Evolutionary conservation across 1,140 invertebrate genomes (phyloP).

Genomic region (Tetramorium simillimum): DNA sequence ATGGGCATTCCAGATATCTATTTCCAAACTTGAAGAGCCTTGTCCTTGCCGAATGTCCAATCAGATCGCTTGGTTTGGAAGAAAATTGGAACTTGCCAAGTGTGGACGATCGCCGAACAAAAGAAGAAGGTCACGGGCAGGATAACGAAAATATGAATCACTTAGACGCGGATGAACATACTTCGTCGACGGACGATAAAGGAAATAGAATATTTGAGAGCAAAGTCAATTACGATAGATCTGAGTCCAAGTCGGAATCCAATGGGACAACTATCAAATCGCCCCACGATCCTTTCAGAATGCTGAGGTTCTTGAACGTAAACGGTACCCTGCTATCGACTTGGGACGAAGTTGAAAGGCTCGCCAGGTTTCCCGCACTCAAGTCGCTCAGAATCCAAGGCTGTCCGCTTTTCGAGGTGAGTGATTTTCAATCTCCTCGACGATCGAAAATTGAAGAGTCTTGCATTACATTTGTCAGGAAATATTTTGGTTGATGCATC

Average conservation of each 20-base stretch:
- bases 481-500: not conserved
- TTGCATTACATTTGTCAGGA: not conserved
- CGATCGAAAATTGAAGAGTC: not conserved
- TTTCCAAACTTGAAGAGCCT: constrained; percentile 95
- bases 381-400: constrained; percentile 93
- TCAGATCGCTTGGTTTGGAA: constrained; percentile 87
- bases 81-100: constrained; percentile 77
- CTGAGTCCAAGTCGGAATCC: constrained; percentile 85
- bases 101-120: constrained; percentile 79
- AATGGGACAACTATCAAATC: constrained; percentile 78
- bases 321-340: constrained; percentile 92
- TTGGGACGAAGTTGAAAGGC: constrained; percentile 95
- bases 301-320: constrained; percentile 92
- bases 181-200: constrained; percentile 56
- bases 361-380: constrained; percentile 93
- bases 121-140: constrained; percentile 58
- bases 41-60: constrained; percentile 94
- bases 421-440: not conserved
- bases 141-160: constrained; percentile 79
- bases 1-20: not conserved
- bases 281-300: constrained; percentile 88
- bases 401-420: constrained; percentile 84
- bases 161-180: constrained; percentile 67
- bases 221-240: constrained; percentile 81
- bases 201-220: constrained; percentile 76